Evolutionary conservation across 2,113 vertebrate species (phyloP).

Genomic region (Poecile atricapillus): DNA sequence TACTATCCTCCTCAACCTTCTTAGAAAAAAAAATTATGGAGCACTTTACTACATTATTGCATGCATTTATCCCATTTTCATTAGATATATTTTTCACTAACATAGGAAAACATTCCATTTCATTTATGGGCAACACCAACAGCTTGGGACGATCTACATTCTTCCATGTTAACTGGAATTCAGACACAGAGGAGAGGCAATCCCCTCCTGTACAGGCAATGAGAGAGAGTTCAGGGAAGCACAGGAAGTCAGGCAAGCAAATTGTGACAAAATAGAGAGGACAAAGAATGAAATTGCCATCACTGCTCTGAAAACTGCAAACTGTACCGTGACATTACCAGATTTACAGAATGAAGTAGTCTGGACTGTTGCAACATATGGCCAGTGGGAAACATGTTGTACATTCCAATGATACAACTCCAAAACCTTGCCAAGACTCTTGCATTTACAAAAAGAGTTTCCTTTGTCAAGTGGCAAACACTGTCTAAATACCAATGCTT

Average conservation of each 20-base stretch:
- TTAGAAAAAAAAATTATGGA: background rate
- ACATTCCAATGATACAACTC: slow-evolving; percentile 38
- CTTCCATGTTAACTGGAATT: background rate
- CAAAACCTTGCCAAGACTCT: slow-evolving; percentile 7
- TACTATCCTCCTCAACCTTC: background rate
- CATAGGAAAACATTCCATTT: background rate
- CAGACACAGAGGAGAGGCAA: background rate
- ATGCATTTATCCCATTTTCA: background rate
- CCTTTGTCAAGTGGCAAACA: slow-evolving; percentile 41
- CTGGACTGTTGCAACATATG: background rate
- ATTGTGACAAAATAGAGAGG: background rate
- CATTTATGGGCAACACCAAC: background rate
- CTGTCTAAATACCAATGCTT: slow-evolving; percentile 6
- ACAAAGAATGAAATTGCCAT: background rate
- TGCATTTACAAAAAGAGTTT: background rate
- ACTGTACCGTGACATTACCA: background rate
- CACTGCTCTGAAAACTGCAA: background rate
- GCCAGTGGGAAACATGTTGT: slow-evolving; percentile 4
- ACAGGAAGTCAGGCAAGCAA: background rate
- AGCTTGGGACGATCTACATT: background rate
- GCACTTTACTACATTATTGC: background rate
- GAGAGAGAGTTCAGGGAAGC: background rate
- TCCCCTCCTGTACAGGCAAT: background rate
- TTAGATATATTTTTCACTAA: background rate
- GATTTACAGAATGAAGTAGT: background rate